phyloP scores from a whole-genome alignment of 1,140 invertebrate species.

The Chrysopa pallens region DNA sequence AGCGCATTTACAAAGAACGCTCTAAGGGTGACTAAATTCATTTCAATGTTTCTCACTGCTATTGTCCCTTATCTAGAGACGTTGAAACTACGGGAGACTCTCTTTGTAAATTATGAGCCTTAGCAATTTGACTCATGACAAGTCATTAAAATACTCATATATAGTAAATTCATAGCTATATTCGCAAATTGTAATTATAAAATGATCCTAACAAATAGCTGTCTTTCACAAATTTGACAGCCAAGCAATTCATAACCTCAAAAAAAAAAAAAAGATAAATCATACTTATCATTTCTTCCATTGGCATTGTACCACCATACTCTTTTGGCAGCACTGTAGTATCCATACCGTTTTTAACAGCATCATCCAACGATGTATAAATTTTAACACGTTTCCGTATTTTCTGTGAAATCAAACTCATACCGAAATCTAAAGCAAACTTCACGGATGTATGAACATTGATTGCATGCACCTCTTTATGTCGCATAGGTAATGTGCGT shows the following conservation, averaged over 20 bases:
- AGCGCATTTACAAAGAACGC: no score
- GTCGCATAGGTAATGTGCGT: slow-evolving; percentile 65
- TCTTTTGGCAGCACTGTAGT: slow-evolving; percentile 61
- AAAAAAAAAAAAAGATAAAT: background rate
- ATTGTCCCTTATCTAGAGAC: no score
- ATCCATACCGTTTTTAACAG: slow-evolving; percentile 30
- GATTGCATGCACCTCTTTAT: slow-evolving; percentile 66
- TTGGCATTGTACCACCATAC: slow-evolving; percentile 61
- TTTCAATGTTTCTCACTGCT: no score
- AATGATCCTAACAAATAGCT: no score
- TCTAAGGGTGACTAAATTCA: no score
- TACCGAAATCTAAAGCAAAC: slow-evolving; percentile 62
- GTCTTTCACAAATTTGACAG: no score
- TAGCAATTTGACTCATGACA: no score
- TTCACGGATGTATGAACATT: slow-evolving; percentile 58
- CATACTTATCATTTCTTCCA: slow-evolving; percentile 69
- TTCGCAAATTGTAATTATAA: no score
- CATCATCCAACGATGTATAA: slow-evolving; percentile 40
- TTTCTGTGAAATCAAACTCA: slow-evolving; percentile 65
- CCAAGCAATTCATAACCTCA: background rate
- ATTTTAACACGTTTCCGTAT: slow-evolving; percentile 54
- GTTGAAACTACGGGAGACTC: no score
- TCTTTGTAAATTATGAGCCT: no score
- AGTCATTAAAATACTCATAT: slow-evolving; percentile 1
- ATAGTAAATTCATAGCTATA: slow-evolving; percentile 3